A percentile compares a stretch with the other conserved stretches of the same genome.
Evolutionary conservation across 2,113 vertebrate genomes (phyloP).

Genomic region (Forbesichthys agassizii): DNA sequence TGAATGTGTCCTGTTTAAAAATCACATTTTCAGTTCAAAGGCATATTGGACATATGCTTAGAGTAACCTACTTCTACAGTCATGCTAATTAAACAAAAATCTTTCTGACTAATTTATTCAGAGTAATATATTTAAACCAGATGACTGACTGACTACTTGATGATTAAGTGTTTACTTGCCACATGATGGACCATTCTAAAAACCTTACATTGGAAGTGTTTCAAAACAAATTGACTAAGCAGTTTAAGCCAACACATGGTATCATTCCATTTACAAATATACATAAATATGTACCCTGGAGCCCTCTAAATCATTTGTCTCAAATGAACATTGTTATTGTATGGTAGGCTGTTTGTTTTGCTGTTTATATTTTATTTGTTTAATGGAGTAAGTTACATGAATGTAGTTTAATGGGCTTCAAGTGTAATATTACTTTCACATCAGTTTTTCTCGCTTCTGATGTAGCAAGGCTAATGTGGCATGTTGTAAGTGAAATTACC

Average conservation of each 20-base stretch:
- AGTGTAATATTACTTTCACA: too few relatives aligned
- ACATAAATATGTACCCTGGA: constrained; percentile 42
- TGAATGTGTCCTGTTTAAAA: constrained; percentile 7
- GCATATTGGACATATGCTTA: neutral
- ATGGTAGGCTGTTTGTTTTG: neutral
- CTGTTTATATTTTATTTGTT: too few relatives aligned
- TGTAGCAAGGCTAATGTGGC: too few relatives aligned
- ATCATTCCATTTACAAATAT: neutral
- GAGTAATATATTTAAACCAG: neutral
- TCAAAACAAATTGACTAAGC: neutral
- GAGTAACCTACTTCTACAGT: neutral
- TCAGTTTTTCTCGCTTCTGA: too few relatives aligned
- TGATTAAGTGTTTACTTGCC: neutral
- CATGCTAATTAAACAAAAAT: neutral
- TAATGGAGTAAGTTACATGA: too few relatives aligned
- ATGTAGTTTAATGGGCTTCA: too few relatives aligned
- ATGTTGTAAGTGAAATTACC: too few relatives aligned
- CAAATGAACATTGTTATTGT: neutral
- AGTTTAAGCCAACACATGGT: neutral
- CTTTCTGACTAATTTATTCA: neutral
- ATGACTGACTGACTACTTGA: neutral
- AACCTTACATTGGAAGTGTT: neutral
- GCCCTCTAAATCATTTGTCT: constrained; percentile 9
- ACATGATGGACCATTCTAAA: neutral
- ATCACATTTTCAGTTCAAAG: neutral